Evolutionary conservation across 2,888 invertebrate genomes (phyloP), one percentile per base, ranked within the genome.

Genomic region (Sussaba pulchella): DNA sequence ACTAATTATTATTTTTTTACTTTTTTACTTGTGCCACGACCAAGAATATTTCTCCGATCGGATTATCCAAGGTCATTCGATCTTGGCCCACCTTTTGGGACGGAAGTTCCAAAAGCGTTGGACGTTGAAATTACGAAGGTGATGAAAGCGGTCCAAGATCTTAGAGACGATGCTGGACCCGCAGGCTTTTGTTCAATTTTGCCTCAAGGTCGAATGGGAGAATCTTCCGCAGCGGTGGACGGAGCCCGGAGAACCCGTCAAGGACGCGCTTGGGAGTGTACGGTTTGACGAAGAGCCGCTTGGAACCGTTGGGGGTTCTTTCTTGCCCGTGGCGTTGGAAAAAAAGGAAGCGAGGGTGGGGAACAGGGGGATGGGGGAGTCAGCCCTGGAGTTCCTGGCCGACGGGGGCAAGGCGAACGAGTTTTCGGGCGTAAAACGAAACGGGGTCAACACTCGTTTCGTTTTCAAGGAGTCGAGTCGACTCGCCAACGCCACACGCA

Each of bases 371-470:
- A 6, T 5, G 4, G 6, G 31, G 31, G 4, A 31, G 39, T 14
- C 43, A 70, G 59, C 43, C 69, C 74, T 47, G 59, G 57, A 66
- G 52, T 63, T 50, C 52, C 47, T 64, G 54, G 9, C 54, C 61
- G 82, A 79, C 59, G 77, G 67, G 64, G 66, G 81, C 80, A 84
- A 82, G 82, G 83, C 63, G 41, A 79, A 81, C 82, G 41, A 72
- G 69, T 84, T 84, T 76, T 77, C 52, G 70, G 72, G 52, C 69
- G 59, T 77, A 31, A 17, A 64, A 39, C 43, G 45, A 78, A 74
- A 73, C 54, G 67, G 75, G 69, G 82, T 76, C 73, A 71, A 80
- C 63, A 75, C 52, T 71, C 71, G 43, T 63, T n/a, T n/a, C n/a
- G 12, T 21, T 63, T 73, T 59, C 54, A 75, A 78, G 80, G 78